These are phyloP conservation scores for Ispidina picta DNA, from an alignment of 2,797 vertebrate species.

Conservation along the genomic window DNA sequence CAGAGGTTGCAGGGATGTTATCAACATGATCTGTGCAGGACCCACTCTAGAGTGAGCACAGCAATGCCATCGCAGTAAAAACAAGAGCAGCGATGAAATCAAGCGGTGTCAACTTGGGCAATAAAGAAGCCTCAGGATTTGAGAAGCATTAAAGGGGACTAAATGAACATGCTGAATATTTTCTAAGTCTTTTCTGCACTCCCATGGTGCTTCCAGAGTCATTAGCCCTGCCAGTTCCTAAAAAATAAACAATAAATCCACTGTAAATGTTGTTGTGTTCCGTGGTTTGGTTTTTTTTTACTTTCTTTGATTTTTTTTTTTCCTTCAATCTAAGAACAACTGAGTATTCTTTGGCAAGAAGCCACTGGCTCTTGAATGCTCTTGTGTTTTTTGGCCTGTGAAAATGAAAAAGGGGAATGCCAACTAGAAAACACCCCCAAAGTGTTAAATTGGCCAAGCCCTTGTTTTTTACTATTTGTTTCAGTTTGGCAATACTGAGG, in stretches of 20 bases:
- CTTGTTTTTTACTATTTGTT: slow-evolving; percentile 36
- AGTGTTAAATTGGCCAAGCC: slow-evolving; percentile 35
- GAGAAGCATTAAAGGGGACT: slow-evolving; percentile 45
- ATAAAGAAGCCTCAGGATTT: slow-evolving; percentile 37
- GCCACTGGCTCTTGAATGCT: slow-evolving; percentile 36
- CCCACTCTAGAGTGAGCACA: background rate
- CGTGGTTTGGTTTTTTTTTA: background rate
- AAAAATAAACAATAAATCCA: slow-evolving; percentile 40
- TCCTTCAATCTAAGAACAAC: background rate
- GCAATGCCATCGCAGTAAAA: background rate
- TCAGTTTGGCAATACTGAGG: slow-evolving; percentile 27
- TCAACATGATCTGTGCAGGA: background rate
- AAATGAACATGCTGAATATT: slow-evolving; percentile 55
- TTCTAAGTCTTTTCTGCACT: slow-evolving; percentile 34
- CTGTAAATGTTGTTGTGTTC: background rate
- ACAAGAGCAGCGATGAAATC: background rate
- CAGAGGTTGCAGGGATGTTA: background rate
- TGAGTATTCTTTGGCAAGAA: slow-evolving; percentile 52
- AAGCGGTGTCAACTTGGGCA: slow-evolving; percentile 32
- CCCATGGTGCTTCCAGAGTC: slow-evolving; percentile 19
- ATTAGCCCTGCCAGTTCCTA: slow-evolving; percentile 43
- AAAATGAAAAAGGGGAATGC: slow-evolving; percentile 25
- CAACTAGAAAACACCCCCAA: slow-evolving; percentile 27
- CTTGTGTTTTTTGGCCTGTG: slow-evolving; percentile 18
- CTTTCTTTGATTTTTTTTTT: background rate